Evolutionary conservation across 2,113 vertebrate species (phyloP).

Genomic region (Myiozetetes cayanensis): DNA sequence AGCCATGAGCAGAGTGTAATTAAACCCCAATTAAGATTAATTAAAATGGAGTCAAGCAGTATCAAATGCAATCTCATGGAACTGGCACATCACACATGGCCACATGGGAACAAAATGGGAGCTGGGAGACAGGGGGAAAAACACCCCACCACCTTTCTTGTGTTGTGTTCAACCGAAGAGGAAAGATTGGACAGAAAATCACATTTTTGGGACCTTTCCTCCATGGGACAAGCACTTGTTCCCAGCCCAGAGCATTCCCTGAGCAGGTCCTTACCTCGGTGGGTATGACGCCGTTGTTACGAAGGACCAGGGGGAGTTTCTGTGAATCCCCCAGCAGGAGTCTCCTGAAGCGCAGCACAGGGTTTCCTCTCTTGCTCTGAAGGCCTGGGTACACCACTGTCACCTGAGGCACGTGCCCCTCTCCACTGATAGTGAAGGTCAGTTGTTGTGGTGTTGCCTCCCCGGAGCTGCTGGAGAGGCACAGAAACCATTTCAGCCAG

Average conservation of each 20-base stretch:
- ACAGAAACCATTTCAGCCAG: background rate
- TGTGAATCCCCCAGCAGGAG: constrained; percentile 71
- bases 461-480: constrained; percentile 31
- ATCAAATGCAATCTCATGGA: background rate
- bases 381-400: constrained; percentile 75
- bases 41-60: background rate
- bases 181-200: background rate
- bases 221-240: background rate
- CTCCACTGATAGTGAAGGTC: constrained; percentile 80
- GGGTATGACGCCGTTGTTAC: constrained; percentile 76
- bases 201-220: background rate
- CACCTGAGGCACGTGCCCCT: constrained; percentile 82
- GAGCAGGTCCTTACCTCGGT: constrained; percentile 74
- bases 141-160: background rate
- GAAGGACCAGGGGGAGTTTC: constrained; percentile 77
- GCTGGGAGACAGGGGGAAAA: background rate
- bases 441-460: constrained; percentile 61
- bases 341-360: constrained; percentile 81
- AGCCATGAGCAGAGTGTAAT: background rate
- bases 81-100: background rate
- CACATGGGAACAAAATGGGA: background rate
- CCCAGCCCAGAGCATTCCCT: background rate
- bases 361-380: constrained; percentile 68
- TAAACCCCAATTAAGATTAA: background rate
- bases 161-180: background rate